phyloP scores from a whole-genome alignment of 1,140 invertebrate genomes.

The Elymnias hypermnestra region DNA sequence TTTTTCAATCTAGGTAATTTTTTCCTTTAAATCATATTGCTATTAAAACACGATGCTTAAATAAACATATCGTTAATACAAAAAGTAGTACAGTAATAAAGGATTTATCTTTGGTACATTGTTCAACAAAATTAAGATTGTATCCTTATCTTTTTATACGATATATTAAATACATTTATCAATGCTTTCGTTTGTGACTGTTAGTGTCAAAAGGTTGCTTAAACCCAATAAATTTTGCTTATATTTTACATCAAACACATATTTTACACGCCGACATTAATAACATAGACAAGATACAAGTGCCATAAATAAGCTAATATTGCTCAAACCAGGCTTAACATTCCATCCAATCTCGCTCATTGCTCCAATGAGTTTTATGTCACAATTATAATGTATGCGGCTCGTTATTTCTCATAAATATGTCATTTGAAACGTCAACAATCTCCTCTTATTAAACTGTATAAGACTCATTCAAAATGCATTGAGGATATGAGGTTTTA shows the following conservation, averaged over 20 bases:
- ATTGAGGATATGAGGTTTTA: no score
- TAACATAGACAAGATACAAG: slow-evolving; percentile 5
- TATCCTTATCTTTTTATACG: no score
- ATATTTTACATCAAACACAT: slow-evolving; percentile 2
- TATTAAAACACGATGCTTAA: no score
- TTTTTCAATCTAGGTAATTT: no score
- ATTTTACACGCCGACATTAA: slow-evolving; percentile 1
- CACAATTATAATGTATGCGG: slow-evolving; percentile 2
- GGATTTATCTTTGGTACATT: no score
- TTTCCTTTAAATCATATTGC: no score
- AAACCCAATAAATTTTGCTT: neutral
- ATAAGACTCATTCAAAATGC: neutral
- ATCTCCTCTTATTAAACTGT: neutral
- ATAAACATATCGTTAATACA: no score
- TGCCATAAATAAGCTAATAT: slow-evolving; percentile 5
- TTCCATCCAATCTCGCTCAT: slow-evolving; percentile 4
- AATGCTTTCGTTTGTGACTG: no score
- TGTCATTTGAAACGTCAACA: slow-evolving; percentile 2
- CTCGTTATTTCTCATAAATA: slow-evolving; percentile 9
- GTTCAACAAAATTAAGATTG: no score
- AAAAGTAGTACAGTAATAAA: no score
- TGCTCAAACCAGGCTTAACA: slow-evolving; percentile 5
- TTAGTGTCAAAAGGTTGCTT: no score
- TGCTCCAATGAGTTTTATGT: slow-evolving; percentile 7
- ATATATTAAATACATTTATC: no score